phyloP scores from a whole-genome alignment of 2,888 invertebrate genomes.

The Diarsia brunnea region DNA sequence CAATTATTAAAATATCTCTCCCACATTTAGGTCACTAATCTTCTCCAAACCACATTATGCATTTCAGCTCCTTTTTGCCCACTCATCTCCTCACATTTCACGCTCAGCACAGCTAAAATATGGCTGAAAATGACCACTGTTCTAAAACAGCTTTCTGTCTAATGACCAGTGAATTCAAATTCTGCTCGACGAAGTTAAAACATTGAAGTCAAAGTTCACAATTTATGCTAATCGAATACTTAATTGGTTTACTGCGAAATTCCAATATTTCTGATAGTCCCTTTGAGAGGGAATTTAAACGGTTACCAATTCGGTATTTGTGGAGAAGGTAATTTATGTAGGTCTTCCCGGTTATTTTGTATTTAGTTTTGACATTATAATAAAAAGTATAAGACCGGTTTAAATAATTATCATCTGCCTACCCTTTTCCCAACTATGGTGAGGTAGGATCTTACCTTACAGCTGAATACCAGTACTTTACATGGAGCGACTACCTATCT shows the following conservation, averaged over 20 bases:
- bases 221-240: constrained; percentile 49
- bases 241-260: constrained; percentile 40
- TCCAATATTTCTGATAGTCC: constrained; percentile 37
- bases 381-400: not conserved
- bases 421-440: no score
- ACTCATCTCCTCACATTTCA: not conserved
- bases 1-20: not conserved
- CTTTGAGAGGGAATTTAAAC: not conserved
- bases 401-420: not conserved
- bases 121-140: not conserved
- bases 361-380: not conserved
- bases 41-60: not conserved
- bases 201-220: constrained; percentile 38
- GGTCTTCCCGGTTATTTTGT: not conserved
- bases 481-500: no score
- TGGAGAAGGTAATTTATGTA: not conserved
- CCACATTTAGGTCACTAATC: not conserved
- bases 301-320: not conserved
- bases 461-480: no score
- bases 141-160: not conserved
- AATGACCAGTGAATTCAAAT: constrained; percentile 36
- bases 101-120: not conserved
- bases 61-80: not conserved
- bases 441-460: no score
- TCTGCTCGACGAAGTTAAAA: constrained; percentile 16